Evolutionary conservation across 2,797 vertebrate species (phyloP).

Genomic region (Onychomys torridus): DNA sequence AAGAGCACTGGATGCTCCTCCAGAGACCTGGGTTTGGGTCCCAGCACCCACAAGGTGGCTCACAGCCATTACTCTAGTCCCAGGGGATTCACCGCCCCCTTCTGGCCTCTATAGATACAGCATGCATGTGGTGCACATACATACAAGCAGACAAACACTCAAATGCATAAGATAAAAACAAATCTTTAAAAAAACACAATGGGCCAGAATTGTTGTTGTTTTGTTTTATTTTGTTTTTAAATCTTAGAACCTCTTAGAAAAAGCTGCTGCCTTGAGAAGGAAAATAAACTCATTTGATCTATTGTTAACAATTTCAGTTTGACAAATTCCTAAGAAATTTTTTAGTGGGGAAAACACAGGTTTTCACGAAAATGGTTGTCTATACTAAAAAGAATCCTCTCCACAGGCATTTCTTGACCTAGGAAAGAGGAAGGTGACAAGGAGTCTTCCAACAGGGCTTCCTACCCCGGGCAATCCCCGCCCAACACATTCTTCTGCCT

Average conservation of each 20-base stretch:
- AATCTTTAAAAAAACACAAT: not conserved
- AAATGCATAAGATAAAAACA: not conserved
- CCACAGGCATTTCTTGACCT: not conserved
- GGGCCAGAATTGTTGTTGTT: not conserved
- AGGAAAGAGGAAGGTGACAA: conserved; percentile 8
- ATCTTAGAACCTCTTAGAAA: not conserved
- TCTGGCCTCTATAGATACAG: not conserved
- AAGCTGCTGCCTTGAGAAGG: conserved; percentile 35
- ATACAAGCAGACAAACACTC: not conserved
- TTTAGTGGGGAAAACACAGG: not conserved
- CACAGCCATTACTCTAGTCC: not conserved
- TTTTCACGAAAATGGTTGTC: conserved; percentile 16
- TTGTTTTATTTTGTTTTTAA: not conserved
- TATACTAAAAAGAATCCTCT: conserved; percentile 24
- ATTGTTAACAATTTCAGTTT: conserved; percentile 40
- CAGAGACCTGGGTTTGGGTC: not conserved
- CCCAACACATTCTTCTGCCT: not conserved
- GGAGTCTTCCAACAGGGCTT: not conserved
- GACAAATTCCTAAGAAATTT: conserved; percentile 26
- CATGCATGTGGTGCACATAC: not conserved
- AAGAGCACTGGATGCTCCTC: not conserved
- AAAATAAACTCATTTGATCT: conserved; percentile 41
- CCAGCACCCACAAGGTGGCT: not conserved
- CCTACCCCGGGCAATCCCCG: not conserved
- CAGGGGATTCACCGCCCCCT: not conserved